phyloP scores from a whole-genome alignment of 2,797 vertebrate species.

The Sebastes trivittatus region DNA sequence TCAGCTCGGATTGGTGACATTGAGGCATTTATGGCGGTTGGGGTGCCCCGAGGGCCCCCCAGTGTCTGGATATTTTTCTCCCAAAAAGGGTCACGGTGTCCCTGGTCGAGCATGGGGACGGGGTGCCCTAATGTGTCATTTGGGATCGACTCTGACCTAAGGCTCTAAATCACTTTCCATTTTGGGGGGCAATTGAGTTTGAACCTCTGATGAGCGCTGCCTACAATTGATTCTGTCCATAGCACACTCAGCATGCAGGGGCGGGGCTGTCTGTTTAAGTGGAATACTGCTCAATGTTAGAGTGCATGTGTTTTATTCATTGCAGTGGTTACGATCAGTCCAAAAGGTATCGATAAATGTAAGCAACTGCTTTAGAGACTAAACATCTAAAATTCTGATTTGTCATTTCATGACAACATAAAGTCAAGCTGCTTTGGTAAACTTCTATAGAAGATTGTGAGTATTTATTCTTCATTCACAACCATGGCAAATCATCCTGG shows the following conservation, averaged over 20 bases:
- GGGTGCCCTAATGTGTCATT: slow-evolving; percentile 67
- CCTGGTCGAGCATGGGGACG: slow-evolving; percentile 32
- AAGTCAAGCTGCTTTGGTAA: not conserved
- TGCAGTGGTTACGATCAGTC: not conserved
- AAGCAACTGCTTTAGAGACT: not conserved
- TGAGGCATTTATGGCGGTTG: slow-evolving; percentile 52
- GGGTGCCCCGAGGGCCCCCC: slow-evolving; percentile 24
- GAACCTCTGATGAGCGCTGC: slow-evolving; percentile 53
- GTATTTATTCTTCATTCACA: slow-evolving; percentile 1
- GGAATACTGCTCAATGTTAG: slow-evolving; percentile 28
- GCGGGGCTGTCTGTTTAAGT: slow-evolving; percentile 33
- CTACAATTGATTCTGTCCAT: slow-evolving; percentile 63
- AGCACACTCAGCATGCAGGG: slow-evolving; percentile 56
- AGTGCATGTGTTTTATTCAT: slow-evolving; percentile 40
- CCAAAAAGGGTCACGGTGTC: slow-evolving; percentile 64
- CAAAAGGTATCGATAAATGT: slow-evolving; percentile 33
- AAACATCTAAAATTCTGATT: not conserved
- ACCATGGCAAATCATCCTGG: not conserved
- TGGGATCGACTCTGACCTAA: slow-evolving; percentile 70
- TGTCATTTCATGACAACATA: not conserved
- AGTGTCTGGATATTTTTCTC: slow-evolving; percentile 48
- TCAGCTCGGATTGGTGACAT: slow-evolving; percentile 54
- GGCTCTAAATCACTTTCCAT: slow-evolving; percentile 77
- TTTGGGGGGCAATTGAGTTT: slow-evolving; percentile 74
- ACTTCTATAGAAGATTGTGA: not conserved